Conservation (phyloP, 2,888 invertebrate genomes). For the Uloborus plumipes region DNA sequence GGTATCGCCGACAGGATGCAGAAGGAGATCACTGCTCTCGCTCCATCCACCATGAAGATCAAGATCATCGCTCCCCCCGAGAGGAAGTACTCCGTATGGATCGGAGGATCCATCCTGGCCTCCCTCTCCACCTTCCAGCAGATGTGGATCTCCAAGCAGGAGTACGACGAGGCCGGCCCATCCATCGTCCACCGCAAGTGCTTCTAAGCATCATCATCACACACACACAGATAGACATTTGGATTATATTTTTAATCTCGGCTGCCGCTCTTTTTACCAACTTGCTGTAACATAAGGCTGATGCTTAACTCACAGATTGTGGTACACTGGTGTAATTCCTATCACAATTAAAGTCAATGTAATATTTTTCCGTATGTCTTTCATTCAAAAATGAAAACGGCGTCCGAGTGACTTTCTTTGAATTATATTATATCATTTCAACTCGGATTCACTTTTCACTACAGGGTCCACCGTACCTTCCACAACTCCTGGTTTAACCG, state of each 20-base stretch:
- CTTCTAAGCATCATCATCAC: slow-evolving; percentile 78
- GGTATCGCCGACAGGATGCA: slow-evolving; percentile 98
- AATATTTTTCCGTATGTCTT: not conserved
- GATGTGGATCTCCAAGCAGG: slow-evolving; percentile 97
- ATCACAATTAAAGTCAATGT: slow-evolving; percentile 6
- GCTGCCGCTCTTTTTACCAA: not conserved
- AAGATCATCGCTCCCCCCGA: slow-evolving; percentile 91
- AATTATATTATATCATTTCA: too few relatives aligned
- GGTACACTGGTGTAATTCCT: not conserved
- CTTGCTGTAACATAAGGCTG: not conserved
- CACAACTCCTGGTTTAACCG: too few relatives aligned
- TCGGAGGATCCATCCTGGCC: slow-evolving; percentile 96
- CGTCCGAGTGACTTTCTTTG: too few relatives aligned
- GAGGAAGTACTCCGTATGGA: slow-evolving; percentile 98
- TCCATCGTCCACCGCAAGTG: slow-evolving; percentile 97
- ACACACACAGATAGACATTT: slow-evolving; percentile 8
- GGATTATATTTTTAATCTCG: not conserved
- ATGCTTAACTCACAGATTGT: slow-evolving; percentile 11
- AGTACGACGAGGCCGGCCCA: slow-evolving; percentile 96
- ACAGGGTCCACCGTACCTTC: too few relatives aligned
- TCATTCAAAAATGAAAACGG: too few relatives aligned
- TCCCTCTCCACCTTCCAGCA: slow-evolving; percentile 91
- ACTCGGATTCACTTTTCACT: too few relatives aligned
- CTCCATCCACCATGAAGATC: slow-evolving; percentile 78
- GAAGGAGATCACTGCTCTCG: slow-evolving; percentile 93